Percentiles rank a stretch among this genome's conserved stretches.
phyloP scores from a whole-genome alignment of 2,113 vertebrate genomes.

The Loxodonta africana region DNA sequence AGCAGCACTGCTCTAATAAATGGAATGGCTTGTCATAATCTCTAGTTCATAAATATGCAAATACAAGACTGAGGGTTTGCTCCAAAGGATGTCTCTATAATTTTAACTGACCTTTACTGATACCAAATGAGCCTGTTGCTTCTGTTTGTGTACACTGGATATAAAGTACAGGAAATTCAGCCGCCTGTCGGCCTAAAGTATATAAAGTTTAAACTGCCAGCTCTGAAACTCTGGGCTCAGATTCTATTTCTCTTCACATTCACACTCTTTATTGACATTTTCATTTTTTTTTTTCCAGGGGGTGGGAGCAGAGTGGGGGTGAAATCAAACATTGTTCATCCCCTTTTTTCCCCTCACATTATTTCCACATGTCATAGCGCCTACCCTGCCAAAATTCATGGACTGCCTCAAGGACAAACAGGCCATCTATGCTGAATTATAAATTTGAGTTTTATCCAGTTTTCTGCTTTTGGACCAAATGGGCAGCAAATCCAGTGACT shows the following conservation, averaged over 20 bases:
- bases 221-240: conserved; percentile 86
- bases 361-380: conserved; percentile 87
- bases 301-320: conserved; percentile 76
- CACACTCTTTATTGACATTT: conserved; percentile 88
- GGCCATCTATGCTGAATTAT: conserved; percentile 89
- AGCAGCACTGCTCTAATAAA: conserved; percentile 90
- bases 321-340: conserved; percentile 83
- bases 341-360: conserved; percentile 70
- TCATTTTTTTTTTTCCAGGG: conserved; percentile 84
- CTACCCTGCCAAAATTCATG: conserved; percentile 89
- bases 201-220: conserved; percentile 82
- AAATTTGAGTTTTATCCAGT: conserved; percentile 91
- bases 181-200: conserved; percentile 79
- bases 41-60: conserved; percentile 94
- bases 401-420: conserved; percentile 89
- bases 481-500: conserved; percentile 91
- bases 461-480: conserved; percentile 90
- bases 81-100: conserved; percentile 92
- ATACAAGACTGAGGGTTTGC: conserved; percentile 91
- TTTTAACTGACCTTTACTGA: conserved; percentile 92
- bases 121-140: conserved; percentile 91
- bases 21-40: conserved; percentile 91
- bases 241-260: conserved; percentile 87
- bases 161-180: conserved; percentile 83
- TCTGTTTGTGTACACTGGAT: conserved; percentile 86